A percentile compares a stretch with the other conserved stretches of the same genome.
Evolutionary conservation across 2,888 invertebrate genomes (phyloP).

Genomic region (Ephialtes manifestator): DNA sequence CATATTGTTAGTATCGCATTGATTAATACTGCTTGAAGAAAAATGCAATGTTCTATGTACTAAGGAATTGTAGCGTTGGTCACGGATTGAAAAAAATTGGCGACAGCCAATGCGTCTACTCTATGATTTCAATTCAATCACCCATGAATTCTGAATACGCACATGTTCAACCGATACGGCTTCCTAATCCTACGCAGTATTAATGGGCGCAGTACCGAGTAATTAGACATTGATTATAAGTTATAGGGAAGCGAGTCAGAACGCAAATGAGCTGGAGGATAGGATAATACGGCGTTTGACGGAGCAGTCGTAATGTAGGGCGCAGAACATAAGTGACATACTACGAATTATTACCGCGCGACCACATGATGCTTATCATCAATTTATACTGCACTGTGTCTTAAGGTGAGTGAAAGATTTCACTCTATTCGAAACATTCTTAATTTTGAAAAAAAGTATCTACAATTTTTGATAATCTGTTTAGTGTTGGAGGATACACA

Average conservation of each 20-base stretch:
- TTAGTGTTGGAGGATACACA: no score
- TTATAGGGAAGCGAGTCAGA: slow-evolving; percentile 29
- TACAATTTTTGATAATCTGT: no score
- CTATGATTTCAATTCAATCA: not conserved
- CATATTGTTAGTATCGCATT: no score
- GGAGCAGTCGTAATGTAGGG: slow-evolving; percentile 8
- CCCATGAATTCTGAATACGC: not conserved
- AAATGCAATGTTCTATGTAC: no score
- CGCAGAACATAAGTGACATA: not conserved
- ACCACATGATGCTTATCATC: not conserved
- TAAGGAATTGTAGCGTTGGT: no score
- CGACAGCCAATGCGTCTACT: not conserved
- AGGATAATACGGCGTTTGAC: slow-evolving; percentile 16
- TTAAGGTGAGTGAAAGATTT: not conserved
- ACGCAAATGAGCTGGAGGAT: slow-evolving; percentile 13
- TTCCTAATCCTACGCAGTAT: slow-evolving; percentile 11
- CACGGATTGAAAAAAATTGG: no score
- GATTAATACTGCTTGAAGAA: no score
- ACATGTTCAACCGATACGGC: not conserved
- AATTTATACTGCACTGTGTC: not conserved
- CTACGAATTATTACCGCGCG: not conserved
- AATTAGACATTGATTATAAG: slow-evolving; percentile 37
- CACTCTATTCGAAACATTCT: not conserved
- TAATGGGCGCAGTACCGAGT: slow-evolving; percentile 9
- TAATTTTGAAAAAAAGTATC: no score